Evolutionary conservation across 2,113 vertebrate genomes (phyloP), one percentile per base, ranked within the genome.

Genomic region (Paedocypris sp.): DNA sequence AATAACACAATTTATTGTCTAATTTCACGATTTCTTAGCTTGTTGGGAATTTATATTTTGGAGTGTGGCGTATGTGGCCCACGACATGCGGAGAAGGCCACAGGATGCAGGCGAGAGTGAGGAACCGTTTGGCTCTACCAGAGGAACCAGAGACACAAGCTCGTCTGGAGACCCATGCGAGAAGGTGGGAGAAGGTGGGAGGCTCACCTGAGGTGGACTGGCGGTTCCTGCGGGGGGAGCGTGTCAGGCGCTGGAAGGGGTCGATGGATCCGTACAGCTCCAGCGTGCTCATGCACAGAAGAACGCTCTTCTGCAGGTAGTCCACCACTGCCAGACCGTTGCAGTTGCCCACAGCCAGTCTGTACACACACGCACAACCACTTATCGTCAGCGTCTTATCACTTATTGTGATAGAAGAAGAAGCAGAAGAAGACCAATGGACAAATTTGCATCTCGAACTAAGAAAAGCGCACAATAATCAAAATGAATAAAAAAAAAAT

Each of bases 271-370:
- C 91, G 1, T 92, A 96, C 3, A 98, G 77, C 61, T 97, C 91
- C 70, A 92, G 69, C 13, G 88, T 95, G 15, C 90, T 91, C 89
- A 94, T 88, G 79, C 93, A 94, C 76, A 98, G 79, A 50, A 98
- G 70, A 19, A 94, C 70, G 22, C 81, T 92, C 84, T 91, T 98
- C 87, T 98, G 94, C 68, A 97, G 85, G 73, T 91, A 95, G 84
- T 99, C 94, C 80, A 99, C 91, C 52, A 99, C 85, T 0, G 86
- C 91, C 61, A 99, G 80, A 52, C 93, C 93, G 63, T 84, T 95
- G 77, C 90, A 90, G 76, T 94, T 97, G 65, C 95, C 95, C 79
- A 98, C 88, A 54, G 94, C 90, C 82, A 98, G 80, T 67, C 95
- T 98, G 75, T 45, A 72, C 12, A 57, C 36, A 67, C 38, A 62